A percentile compares a stretch with the other conserved stretches of the same genome.
phyloP scores from a whole-genome alignment of 2,113 vertebrate species.

The Prionailurus viverrinus region DNA sequence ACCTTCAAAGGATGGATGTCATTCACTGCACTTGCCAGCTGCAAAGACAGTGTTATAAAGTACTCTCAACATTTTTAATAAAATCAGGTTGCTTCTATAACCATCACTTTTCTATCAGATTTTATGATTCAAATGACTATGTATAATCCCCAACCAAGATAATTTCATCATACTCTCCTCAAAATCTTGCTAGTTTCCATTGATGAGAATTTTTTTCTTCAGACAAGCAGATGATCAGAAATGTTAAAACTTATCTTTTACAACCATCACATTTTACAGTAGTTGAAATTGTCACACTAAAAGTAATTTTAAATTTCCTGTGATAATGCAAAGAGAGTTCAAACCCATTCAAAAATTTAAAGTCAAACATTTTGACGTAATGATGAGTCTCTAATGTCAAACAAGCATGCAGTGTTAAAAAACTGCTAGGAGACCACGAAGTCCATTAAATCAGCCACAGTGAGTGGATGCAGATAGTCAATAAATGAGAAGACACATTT shows the following conservation, averaged over 20 bases:
- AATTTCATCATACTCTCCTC: neutral
- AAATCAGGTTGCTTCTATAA: neutral
- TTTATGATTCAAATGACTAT: neutral
- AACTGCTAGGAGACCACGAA: neutral
- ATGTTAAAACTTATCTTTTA: neutral
- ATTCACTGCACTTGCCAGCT: neutral
- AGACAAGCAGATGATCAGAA: conserved; percentile 2
- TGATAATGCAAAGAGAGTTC: neutral
- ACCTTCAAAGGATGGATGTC: neutral
- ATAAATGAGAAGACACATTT: neutral
- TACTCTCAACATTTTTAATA: neutral
- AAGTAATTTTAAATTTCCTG: neutral
- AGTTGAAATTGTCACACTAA: neutral
- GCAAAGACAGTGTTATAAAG: neutral
- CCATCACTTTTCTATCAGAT: neutral
- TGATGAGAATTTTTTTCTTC: neutral
- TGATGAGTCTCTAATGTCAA: neutral
- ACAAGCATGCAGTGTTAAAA: neutral
- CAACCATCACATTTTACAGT: neutral
- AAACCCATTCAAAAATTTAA: neutral
- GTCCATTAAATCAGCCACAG: neutral
- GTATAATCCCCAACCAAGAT: neutral
- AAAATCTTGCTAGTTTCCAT: neutral
- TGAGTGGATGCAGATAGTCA: neutral
- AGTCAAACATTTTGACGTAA: neutral